These are phyloP conservation scores for Prenolepis imparis DNA, from an alignment of 2,888 invertebrate species.

Conservation along the genomic window DNA sequence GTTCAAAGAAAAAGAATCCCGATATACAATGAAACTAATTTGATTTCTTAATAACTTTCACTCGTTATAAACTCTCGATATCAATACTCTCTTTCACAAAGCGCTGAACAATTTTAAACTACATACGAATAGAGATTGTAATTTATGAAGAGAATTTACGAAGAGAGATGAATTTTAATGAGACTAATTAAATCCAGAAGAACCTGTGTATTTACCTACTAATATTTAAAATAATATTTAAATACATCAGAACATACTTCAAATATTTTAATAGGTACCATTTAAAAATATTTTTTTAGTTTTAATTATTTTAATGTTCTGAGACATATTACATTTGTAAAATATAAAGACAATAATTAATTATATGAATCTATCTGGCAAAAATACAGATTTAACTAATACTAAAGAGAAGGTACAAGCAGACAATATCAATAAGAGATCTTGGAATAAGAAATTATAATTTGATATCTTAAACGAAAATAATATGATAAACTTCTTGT, in stretches of 20 bases:
- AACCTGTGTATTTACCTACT: not conserved
- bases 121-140: not conserved
- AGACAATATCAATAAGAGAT: not conserved
- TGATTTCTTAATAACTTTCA: not conserved
- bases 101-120: not conserved
- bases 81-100: not conserved
- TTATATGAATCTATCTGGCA: not conserved
- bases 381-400: not conserved
- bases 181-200: not conserved
- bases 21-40: not conserved
- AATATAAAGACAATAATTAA: not conserved
- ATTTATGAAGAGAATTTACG: not conserved
- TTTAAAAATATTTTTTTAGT: not conserved
- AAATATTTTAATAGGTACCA: not conserved
- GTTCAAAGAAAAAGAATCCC: not conserved
- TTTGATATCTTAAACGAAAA: not conserved
- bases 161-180: not conserved
- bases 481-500: not conserved
- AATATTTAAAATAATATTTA: not conserved
- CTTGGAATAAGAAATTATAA: not conserved
- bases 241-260: not conserved
- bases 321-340: not conserved
- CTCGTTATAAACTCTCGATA: not conserved
- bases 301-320: not conserved
- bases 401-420: too few relatives aligned